Conservation (phyloP, 1,140 invertebrate species). For the Lasioglossum baleicum region DNA sequence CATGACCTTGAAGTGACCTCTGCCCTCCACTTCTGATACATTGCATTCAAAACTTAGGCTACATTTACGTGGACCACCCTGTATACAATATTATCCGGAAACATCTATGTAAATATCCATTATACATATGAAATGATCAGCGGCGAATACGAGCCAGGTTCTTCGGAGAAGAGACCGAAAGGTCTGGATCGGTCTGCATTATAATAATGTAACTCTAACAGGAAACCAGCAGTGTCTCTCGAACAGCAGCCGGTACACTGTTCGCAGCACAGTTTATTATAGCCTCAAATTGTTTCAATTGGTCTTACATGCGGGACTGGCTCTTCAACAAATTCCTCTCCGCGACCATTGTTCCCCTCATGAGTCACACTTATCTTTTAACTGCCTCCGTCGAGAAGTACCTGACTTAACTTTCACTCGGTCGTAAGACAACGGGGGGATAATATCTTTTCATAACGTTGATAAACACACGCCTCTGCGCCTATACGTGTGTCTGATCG, state of each 20-base stretch:
- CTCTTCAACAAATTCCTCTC: constrained; percentile 50
- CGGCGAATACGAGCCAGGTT: background rate
- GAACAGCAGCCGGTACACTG: constrained; percentile 19
- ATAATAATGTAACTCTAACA: constrained; percentile 38
- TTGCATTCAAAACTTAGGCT: too few species aligned
- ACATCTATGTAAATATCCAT: too few species aligned
- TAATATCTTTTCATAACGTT: constrained; percentile 22
- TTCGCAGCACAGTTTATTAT: constrained; percentile 38
- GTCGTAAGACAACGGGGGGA: constrained; percentile 14
- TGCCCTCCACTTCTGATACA: too few species aligned
- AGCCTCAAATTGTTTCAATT: constrained; percentile 56
- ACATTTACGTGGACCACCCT: too few species aligned
- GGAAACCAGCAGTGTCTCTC: constrained; percentile 30
- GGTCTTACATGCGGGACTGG: constrained; percentile 53
- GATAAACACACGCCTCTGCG: background rate
- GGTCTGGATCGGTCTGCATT: constrained; percentile 1
- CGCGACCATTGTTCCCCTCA: constrained; percentile 39
- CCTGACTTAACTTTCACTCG: constrained; percentile 49
- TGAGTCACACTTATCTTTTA: constrained; percentile 47
- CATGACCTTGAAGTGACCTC: too few species aligned
- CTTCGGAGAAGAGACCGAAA: background rate
- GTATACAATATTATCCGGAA: too few species aligned
- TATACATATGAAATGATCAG: too few species aligned
- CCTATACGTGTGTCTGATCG: background rate
- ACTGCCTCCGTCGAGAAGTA: constrained; percentile 26